Conservation (phyloP, 2,888 invertebrate species). For the Xestoiulus laeticollis region DNA sequence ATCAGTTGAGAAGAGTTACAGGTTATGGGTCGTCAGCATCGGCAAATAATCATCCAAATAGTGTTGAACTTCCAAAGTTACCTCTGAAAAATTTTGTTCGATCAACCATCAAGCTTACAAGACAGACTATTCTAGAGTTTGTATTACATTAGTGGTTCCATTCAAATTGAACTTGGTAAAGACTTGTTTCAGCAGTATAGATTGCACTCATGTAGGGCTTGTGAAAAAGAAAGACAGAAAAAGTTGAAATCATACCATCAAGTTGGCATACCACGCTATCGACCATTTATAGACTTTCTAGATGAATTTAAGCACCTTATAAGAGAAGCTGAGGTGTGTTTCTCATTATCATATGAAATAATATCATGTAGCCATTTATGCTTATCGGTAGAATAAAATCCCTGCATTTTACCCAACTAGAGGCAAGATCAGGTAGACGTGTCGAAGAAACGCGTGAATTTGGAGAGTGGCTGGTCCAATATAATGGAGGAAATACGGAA, state of each 20-base stretch:
- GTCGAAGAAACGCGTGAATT: background rate
- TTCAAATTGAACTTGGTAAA: too few relatives aligned
- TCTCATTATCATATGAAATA: background rate
- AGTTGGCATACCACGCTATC: constrained; percentile 39
- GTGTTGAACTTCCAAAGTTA: background rate
- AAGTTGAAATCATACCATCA: background rate
- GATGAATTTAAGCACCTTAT: constrained; percentile 43
- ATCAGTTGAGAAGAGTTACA: constrained; percentile 20
- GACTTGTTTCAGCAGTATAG: too few relatives aligned
- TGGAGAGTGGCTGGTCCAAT: background rate
- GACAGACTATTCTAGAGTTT: constrained; percentile 20
- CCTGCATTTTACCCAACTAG: background rate
- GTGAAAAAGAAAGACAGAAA: constrained; percentile 47
- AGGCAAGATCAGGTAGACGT: constrained; percentile 17
- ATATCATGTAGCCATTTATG: background rate
- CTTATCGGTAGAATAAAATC: background rate
- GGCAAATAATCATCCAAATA: background rate
- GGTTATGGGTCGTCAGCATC: constrained; percentile 15
- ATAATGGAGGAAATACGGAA: constrained; percentile 38
- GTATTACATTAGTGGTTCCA: too few relatives aligned
- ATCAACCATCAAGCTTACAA: constrained; percentile 30
- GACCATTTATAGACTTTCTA: constrained; percentile 44
- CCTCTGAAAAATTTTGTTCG: background rate
- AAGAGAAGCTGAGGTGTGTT: constrained; percentile 46
- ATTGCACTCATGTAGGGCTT: constrained; percentile 45